A percentile compares a stretch with the other conserved stretches of the same genome.
phyloP scores from a whole-genome alignment of 2,888 invertebrate species.

The Fragum fragum region DNA sequence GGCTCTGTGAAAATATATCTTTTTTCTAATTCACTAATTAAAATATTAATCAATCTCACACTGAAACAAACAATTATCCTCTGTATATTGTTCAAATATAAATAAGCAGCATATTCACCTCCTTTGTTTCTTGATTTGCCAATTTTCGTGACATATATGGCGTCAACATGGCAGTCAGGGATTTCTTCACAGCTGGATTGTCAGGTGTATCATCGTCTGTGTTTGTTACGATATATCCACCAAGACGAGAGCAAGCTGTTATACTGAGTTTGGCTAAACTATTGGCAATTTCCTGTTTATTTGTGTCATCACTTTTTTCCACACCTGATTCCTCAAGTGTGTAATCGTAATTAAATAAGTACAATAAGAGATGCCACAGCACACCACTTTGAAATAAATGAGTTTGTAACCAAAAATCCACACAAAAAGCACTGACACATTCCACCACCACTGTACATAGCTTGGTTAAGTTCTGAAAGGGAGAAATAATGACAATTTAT shows the following conservation, averaged over 20 bases:
- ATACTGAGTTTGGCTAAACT: conserved; percentile 95
- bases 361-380: conserved; percentile 95
- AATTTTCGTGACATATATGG: conserved; percentile 94
- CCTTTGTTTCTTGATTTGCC: conserved; percentile 91
- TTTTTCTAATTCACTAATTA: too few relatives aligned
- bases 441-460: conserved; percentile 96
- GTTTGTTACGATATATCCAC: conserved; percentile 88
- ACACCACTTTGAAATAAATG: conserved; percentile 90
- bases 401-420: conserved; percentile 94
- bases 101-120: conserved; percentile 89
- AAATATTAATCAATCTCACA: too few relatives aligned
- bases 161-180: conserved; percentile 92
- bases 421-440: conserved; percentile 95
- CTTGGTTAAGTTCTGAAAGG: conserved; percentile 91
- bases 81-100: too few relatives aligned
- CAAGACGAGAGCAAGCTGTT: conserved; percentile 93
- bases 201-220: conserved; percentile 89
- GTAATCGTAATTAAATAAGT: conserved; percentile 98
- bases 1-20: too few relatives aligned
- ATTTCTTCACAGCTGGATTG: conserved; percentile 90
- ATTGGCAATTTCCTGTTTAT: conserved; percentile 97
- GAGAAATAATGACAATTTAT: not conserved
- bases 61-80: too few relatives aligned
- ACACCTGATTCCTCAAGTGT: conserved; percentile 97
- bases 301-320: conserved; percentile 93